Evolutionary conservation across 2,888 invertebrate species (phyloP), one percentile per base, ranked within the genome.

Genomic region (Coleophora flavipennella): DNA sequence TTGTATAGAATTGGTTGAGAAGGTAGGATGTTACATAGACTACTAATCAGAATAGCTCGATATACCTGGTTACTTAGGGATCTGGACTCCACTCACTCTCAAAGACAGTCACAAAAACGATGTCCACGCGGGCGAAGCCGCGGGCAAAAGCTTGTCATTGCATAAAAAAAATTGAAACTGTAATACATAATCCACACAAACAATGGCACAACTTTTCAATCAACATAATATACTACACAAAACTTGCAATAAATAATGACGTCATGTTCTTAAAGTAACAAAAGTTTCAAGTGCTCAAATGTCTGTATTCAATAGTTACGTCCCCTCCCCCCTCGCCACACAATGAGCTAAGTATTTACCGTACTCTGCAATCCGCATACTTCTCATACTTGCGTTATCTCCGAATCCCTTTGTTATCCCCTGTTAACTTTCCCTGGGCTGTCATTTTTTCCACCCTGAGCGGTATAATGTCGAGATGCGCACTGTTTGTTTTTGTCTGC

Each of bases 381-480:
- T 69, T 68, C 56, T 60, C 58, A 53, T 72, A 55, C 70, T 70
- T 67, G 58, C 49, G 49, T 69, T 74, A 68, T 70, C 65, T 65
- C 48, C 45, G 57, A 56, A 58, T 57, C 58, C 53, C 55, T 62
- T 65, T 72, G 65, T 72, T 55, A n/a, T n/a, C 68, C 61, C 64
- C 67, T 72, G 67, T 71, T 67, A 68, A 72, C 75, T 78, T 78
- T 76, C 71, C 68, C 67, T 69, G 61, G 62, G 54, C 51, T 62
- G 61, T 58, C 49, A 52, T 70, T 74, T 71, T 70, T 59, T 47
- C 53, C 46, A 35, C 41, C 49, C 46, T 35, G 41, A 49, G 48
- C 52, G 55, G 65, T 68, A 55, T 69, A 68, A 69, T 70, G 57
- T 67, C 53, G 59, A 56, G 53, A 50, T 48, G 49, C 48, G 49